These are phyloP conservation scores for Lophius americanus DNA, from an alignment of 2,797 vertebrate species.

Conservation along the genomic window DNA sequence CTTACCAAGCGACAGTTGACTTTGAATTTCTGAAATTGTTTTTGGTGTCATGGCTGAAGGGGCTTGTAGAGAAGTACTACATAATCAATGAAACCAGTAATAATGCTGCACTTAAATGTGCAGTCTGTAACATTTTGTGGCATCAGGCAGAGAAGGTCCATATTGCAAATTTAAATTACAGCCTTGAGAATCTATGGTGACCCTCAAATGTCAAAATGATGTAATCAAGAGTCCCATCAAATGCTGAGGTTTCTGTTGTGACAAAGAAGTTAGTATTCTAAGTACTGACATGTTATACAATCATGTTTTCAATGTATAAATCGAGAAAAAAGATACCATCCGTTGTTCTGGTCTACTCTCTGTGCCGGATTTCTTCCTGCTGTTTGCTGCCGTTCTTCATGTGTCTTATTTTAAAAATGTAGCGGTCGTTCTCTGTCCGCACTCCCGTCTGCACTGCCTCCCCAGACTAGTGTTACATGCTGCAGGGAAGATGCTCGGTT, in stretches of 20 bases:
- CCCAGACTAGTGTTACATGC: slow-evolving; percentile 81
- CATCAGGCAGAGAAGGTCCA: no score
- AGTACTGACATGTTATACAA: no score
- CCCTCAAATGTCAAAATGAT: no score
- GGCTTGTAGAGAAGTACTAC: slow-evolving; percentile 20
- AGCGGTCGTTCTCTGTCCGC: not conserved
- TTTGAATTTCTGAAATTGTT: slow-evolving; percentile 42
- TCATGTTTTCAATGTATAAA: no score
- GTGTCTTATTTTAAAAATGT: slow-evolving; percentile 8
- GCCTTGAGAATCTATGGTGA: no score
- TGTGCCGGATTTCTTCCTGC: slow-evolving; percentile 22
- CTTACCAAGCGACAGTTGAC: slow-evolving; percentile 43
- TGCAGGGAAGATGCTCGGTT: slow-evolving; percentile 83
- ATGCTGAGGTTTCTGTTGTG: no score
- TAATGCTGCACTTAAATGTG: not conserved
- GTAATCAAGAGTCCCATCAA: no score
- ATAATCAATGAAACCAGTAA: slow-evolving; percentile 13
- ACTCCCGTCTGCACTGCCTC: slow-evolving; percentile 52
- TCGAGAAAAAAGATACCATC: no score
- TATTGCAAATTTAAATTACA: no score
- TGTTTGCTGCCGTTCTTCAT: slow-evolving; percentile 14
- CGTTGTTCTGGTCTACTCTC: not conserved
- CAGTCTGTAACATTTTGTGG: no score
- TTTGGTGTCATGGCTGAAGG: slow-evolving; percentile 39
- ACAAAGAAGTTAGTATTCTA: no score